phyloP scores from a whole-genome alignment of 2,797 vertebrate species.

The Gallirallus australis region DNA sequence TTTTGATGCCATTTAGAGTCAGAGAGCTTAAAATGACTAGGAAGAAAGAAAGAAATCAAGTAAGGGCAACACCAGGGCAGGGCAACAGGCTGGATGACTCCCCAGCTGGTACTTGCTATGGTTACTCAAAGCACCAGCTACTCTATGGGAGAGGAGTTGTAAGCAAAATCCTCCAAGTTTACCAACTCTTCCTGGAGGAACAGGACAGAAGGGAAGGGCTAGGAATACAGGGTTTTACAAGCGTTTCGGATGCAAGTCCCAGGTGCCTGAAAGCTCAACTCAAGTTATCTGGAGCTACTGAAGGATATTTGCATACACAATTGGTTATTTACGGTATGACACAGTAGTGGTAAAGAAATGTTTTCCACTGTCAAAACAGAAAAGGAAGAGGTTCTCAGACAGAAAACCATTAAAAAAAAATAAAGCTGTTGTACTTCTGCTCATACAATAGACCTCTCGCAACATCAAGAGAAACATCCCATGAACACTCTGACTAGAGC shows the following conservation, averaged over 20 bases:
- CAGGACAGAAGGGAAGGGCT: not conserved
- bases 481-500: not conserved
- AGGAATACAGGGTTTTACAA: not conserved
- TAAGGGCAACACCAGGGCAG: not conserved
- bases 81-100: not conserved
- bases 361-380: conserved; percentile 23
- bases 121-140: not conserved
- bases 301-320: not conserved
- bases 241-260: not conserved
- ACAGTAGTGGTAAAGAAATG: not conserved
- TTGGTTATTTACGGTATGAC: not conserved
- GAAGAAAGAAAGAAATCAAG: not conserved
- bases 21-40: not conserved
- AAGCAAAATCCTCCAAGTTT: not conserved
- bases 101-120: not conserved
- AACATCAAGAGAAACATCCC: not conserved
- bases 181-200: not conserved
- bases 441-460: not conserved
- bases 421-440: not conserved
- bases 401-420: not conserved
- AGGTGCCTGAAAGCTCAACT: not conserved
- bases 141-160: not conserved
- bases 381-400: conserved; percentile 2
- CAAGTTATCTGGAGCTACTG: not conserved
- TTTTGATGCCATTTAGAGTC: not conserved